Conservation (phyloP, 2,888 invertebrate genomes). For the Pandemis corylana region DNA sequence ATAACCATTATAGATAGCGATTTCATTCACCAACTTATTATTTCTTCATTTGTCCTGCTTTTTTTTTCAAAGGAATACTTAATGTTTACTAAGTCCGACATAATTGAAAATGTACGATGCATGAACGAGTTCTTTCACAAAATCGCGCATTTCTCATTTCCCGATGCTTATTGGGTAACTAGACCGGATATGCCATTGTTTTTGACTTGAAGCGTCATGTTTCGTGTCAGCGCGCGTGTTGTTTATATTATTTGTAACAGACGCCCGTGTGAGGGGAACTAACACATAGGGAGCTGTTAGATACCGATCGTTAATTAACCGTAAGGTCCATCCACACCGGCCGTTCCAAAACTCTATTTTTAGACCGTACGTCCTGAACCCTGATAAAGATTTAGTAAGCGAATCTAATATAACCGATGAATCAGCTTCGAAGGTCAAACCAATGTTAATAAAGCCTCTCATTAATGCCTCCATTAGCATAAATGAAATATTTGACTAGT, state of each 20-base stretch:
- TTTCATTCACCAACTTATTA: conserved; percentile 31
- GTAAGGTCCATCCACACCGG: conserved; percentile 23
- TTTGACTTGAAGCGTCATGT: conserved; percentile 66
- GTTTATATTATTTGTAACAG: conserved; percentile 73
- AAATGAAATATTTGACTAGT: conserved; percentile 18
- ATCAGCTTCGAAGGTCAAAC: conserved; percentile 23
- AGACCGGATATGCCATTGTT: conserved; percentile 75
- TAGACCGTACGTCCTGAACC: conserved; percentile 14
- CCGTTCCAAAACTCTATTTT: conserved; percentile 31
- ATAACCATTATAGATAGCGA: conserved; percentile 32
- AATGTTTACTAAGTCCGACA: neutral
- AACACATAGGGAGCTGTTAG: conserved; percentile 63
- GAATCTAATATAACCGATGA: conserved; percentile 26
- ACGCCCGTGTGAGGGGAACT: conserved; percentile 59
- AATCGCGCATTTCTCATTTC: conserved; percentile 30
- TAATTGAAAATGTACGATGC: conserved; percentile 12
- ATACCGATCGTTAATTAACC: conserved; percentile 50
- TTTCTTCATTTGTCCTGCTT: conserved; percentile 17
- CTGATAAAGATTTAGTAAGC: conserved; percentile 19
- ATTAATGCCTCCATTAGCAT: conserved; percentile 23
- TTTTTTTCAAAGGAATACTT: neutral
- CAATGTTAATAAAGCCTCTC: conserved; percentile 15
- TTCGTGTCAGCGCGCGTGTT: conserved; percentile 70
- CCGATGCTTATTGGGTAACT: conserved; percentile 49
- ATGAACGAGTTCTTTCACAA: conserved; percentile 5